Conservation (phyloP, 2,113 vertebrate genomes). For the Chinchilla lanigera region DNA sequence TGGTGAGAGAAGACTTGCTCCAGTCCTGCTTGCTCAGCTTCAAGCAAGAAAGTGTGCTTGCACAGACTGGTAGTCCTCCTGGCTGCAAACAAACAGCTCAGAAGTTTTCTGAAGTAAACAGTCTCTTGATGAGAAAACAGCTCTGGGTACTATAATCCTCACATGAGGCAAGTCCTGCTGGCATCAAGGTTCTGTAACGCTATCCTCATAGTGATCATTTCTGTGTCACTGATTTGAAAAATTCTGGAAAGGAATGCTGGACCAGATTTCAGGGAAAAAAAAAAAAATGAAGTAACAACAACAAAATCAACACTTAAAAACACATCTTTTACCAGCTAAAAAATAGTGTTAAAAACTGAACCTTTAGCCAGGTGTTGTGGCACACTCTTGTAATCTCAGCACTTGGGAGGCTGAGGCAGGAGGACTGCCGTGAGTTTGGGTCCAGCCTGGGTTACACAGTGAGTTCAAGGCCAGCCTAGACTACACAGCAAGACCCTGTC, state of each 20-base stretch:
- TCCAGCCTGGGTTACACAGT: background rate
- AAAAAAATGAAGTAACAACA: background rate
- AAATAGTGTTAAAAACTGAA: background rate
- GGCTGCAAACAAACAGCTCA: background rate
- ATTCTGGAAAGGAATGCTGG: background rate
- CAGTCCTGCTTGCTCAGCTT: background rate
- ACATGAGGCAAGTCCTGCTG: background rate
- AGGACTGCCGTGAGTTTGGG: background rate
- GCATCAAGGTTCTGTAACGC: background rate
- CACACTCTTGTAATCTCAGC: too few relatives aligned
- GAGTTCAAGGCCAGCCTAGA: background rate
- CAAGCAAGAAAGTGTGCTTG: background rate
- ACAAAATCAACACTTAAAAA: background rate
- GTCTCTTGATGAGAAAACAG: conserved; percentile 9
- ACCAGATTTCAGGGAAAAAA: background rate
- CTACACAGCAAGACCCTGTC: background rate
- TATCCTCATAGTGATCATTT: background rate
- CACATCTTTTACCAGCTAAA: background rate
- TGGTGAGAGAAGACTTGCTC: background rate
- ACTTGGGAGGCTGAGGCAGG: too few relatives aligned
- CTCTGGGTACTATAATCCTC: background rate
- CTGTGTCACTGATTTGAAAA: conserved; percentile 36
- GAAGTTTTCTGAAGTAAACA: background rate
- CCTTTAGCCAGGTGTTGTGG: background rate
- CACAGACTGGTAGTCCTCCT: background rate